A percentile compares a stretch with the other conserved stretches of the same genome.
Conservation (phyloP, 2,797 vertebrate genomes). For the Pogoniulus pusillus region DNA sequence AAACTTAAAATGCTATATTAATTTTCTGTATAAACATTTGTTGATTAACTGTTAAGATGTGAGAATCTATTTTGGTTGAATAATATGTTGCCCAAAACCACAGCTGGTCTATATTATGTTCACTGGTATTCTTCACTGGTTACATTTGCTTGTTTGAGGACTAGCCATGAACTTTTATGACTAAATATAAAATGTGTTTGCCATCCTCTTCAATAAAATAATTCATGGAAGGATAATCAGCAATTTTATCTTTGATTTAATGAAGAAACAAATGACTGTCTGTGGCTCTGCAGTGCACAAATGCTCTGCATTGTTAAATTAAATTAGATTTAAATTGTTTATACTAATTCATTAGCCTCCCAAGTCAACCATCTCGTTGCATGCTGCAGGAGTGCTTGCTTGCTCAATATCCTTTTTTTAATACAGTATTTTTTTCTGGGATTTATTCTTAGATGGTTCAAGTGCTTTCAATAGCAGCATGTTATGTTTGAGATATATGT, state of each 20-base stretch:
- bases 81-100: background rate
- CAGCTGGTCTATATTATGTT: slow-evolving; percentile 17
- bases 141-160: slow-evolving; percentile 16
- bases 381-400: slow-evolving; percentile 3
- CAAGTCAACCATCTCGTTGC: slow-evolving; percentile 50
- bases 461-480: background rate
- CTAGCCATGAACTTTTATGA: slow-evolving; percentile 55
- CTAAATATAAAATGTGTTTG: slow-evolving; percentile 47
- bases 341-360: slow-evolving; percentile 64
- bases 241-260: slow-evolving; percentile 63
- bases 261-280: slow-evolving; percentile 55
- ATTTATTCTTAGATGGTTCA: slow-evolving; percentile 4
- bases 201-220: slow-evolving; percentile 52
- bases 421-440: slow-evolving; percentile 17
- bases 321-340: slow-evolving; percentile 65
- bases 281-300: slow-evolving; percentile 51
- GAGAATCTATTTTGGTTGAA: background rate
- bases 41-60: background rate
- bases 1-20: background rate
- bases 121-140: slow-evolving; percentile 13
- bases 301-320: slow-evolving; percentile 63
- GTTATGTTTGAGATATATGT: background rate
- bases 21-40: background rate
- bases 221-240: slow-evolving; percentile 53
- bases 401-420: slow-evolving; percentile 1